Conservation (phyloP, 2,797 vertebrate species). For the Microcaecilia unicolor region DNA sequence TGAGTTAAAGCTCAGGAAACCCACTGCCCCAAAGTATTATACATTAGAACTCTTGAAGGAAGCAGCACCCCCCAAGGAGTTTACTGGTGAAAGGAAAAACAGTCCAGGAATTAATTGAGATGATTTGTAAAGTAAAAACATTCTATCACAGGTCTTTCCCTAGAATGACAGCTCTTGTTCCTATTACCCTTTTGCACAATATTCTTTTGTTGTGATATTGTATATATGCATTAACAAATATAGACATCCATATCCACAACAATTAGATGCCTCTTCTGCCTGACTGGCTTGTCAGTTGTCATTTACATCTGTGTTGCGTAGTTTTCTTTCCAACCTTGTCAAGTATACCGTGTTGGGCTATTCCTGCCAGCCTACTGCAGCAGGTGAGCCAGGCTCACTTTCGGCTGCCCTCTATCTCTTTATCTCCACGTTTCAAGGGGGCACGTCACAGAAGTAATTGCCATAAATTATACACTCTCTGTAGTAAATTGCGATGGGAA, state of each 20-base stretch:
- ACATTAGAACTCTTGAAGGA: no score
- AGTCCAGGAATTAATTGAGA: background rate
- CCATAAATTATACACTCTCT: constrained; percentile 42
- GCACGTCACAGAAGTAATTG: constrained; percentile 35
- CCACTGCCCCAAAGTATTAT: no score
- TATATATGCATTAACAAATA: constrained; percentile 35
- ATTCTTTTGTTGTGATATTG: constrained; percentile 31
- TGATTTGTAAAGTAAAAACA: background rate
- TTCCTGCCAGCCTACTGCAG: constrained; percentile 19
- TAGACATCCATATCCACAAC: constrained; percentile 34
- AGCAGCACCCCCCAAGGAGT: no score
- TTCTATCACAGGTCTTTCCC: constrained; percentile 22
- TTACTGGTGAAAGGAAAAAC: background rate
- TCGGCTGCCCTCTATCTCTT: constrained; percentile 37
- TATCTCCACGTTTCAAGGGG: constrained; percentile 33
- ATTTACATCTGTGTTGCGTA: constrained; percentile 27
- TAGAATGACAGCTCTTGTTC: constrained; percentile 26
- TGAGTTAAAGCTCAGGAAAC: no score
- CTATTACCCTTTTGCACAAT: constrained; percentile 22
- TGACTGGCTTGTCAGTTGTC: constrained; percentile 40
- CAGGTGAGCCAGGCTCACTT: constrained; percentile 38
- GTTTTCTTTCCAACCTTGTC: constrained; percentile 27
- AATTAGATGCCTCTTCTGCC: constrained; percentile 35
- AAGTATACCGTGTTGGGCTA: constrained; percentile 18
- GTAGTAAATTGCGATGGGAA: constrained; percentile 34